phyloP scores from a whole-genome alignment of 2,888 invertebrate species.

The Hyles lineata region DNA sequence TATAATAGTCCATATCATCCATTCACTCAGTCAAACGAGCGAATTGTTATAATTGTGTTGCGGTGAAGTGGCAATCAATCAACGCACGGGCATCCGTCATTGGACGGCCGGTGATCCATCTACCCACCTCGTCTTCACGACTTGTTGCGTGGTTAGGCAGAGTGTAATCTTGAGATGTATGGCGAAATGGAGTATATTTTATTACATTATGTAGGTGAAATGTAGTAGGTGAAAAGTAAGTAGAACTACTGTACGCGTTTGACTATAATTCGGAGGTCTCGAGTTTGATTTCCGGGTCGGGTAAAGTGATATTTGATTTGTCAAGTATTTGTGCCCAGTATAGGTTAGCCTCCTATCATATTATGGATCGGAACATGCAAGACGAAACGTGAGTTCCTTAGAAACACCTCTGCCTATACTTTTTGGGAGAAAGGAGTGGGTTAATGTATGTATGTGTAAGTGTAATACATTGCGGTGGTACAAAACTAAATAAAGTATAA shows the following conservation, averaged over 20 bases:
- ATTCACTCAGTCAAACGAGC: neutral
- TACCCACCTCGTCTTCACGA: neutral
- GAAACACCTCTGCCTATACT: neutral
- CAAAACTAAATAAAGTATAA: no score
- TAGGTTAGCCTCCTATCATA: no score
- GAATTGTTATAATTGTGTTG: constrained; percentile 9
- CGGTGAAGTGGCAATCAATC: constrained; percentile 10
- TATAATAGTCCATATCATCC: neutral
- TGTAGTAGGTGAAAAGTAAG: no score
- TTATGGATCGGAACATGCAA: neutral
- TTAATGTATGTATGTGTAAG: neutral
- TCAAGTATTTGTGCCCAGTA: no score
- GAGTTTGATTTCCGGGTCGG: no score
- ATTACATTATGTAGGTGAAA: neutral
- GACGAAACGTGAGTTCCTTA: neutral
- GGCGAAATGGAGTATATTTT: neutral
- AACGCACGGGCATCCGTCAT: neutral
- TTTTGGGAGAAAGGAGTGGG: neutral
- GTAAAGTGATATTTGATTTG: no score
- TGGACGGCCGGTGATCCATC: neutral
- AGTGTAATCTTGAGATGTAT: no score
- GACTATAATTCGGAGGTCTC: no score
- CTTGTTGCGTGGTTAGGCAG: neutral
- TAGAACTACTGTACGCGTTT: no score
- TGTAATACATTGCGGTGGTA: no score